Conservation (phyloP, 2,888 invertebrate genomes). For the Rhamphomyia laevipes region DNA sequence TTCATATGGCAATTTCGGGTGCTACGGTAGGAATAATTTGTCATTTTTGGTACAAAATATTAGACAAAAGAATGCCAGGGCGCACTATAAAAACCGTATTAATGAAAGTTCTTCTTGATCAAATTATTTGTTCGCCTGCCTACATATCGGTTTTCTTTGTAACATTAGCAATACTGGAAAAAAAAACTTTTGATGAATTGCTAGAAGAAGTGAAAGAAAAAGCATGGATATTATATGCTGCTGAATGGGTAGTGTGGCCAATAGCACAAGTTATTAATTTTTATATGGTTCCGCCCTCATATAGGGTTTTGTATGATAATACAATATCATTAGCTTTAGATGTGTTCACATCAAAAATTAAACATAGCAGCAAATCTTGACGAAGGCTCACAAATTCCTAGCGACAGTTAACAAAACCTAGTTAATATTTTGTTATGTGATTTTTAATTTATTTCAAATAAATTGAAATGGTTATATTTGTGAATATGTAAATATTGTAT, state of each 20-base stretch:
- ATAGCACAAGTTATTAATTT: conserved; percentile 90
- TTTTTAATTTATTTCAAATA: too few relatives aligned
- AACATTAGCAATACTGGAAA: conserved; percentile 62
- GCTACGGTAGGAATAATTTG: conserved; percentile 64
- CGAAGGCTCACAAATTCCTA: too few relatives aligned
- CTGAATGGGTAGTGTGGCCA: conserved; percentile 90
- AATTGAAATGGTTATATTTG: too few relatives aligned
- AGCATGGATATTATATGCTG: conserved; percentile 64
- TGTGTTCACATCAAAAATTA: conserved; percentile 70
- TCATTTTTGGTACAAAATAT: conserved; percentile 74
- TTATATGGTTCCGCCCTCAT: conserved; percentile 68
- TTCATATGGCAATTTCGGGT: conserved; percentile 68
- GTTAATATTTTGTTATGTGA: neutral
- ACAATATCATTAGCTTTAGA: conserved; percentile 76
- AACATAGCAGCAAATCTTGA: conserved; percentile 38
- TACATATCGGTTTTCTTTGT: conserved; percentile 66
- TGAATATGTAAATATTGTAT: neutral
- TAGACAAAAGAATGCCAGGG: conserved; percentile 63
- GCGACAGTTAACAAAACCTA: neutral
- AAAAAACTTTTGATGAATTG: conserved; percentile 46
- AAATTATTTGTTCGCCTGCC: conserved; percentile 71
- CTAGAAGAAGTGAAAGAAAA: conserved; percentile 58
- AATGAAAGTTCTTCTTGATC: conserved; percentile 73
- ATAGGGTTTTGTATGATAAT: conserved; percentile 78
- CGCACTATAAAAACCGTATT: conserved; percentile 49